Base-by-base conservation (phyloP, 2,113 vertebrate genomes). In the Ammodramus savannarum region DNA sequence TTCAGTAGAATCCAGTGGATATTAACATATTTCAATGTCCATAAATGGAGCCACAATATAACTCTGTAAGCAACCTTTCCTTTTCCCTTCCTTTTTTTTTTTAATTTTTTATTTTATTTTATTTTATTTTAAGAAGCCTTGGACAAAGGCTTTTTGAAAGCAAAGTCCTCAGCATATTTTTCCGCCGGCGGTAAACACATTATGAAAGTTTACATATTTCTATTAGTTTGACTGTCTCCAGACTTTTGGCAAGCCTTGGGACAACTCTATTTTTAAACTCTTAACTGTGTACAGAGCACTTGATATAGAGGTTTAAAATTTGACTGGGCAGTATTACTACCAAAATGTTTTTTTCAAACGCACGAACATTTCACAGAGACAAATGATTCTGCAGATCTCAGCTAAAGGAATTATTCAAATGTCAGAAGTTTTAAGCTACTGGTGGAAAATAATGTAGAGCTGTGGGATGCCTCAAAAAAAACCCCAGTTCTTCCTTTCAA, bases 161-260 rank as follows among this genome's bases (percentile, higher is more conserved):
- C 85, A 85, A 91, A 87, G 76, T 34, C 75, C 71, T 69, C 2
- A 0, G 71, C 78, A 54, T 82, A 83, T 84, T 96, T 95, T 93
- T 84, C 63, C 3, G 7, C 29, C 65, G 55, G 75, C 5, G 4
- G 58, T 87, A 94, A 95, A 91, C 4, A 1, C 31, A 76, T 88
- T 91, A 80, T 63, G 79, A 93, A 92, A 86, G 90, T 94, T 93
- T 88, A 97, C 92, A 94, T 90, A 90, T 83, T 95, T 90, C 79
- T 88, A 43, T 77, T 58, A 88, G 72, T 48, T 34, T 90, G 78
- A 87, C 81, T 79, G 79, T 79, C 83, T 94, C 59, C 94, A 96
- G 85, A 93, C 85, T 88, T 77, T n/a, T 94, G 88, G 92, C 90
- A 80, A 0, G 31, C 41, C 51, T 48, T 66, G 23, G 68, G 67